Evolutionary conservation across 1,140 invertebrate genomes (phyloP).

Genomic region (Drosophila punjabiensis): DNA sequence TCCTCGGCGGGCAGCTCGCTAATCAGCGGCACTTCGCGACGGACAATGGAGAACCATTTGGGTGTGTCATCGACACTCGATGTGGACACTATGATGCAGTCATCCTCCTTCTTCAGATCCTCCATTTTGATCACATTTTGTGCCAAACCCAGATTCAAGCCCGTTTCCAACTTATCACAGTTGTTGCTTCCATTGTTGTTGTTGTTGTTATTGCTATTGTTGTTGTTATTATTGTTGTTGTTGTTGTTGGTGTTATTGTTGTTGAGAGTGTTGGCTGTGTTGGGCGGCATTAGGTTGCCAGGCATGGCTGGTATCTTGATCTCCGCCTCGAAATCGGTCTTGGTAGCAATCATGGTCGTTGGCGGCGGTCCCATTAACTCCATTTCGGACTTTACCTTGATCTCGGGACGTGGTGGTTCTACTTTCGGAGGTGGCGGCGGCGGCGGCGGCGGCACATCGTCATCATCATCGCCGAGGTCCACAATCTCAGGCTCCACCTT

Average conservation of each 20-base stretch:
- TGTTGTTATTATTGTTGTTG: conserved; percentile 33
- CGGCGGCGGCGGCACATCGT: conserved; percentile 43
- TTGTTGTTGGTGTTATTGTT: conserved; percentile 44
- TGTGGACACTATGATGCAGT: conserved; percentile 78
- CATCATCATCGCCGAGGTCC: conserved; percentile 78
- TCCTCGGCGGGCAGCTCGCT: conserved; percentile 73
- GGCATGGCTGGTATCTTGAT: conserved; percentile 79
- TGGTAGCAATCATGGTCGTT: conserved; percentile 71
- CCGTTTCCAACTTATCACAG: conserved; percentile 77
- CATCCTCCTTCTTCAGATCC: conserved; percentile 79
- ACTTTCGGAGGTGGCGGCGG: conserved; percentile 8
- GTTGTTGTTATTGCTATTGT: conserved; percentile 29
- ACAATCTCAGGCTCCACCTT: conserved; percentile 81
- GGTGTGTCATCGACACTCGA: conserved; percentile 63
- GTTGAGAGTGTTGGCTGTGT: conserved; percentile 44
- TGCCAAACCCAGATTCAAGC: conserved; percentile 13
- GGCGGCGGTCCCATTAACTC: conserved; percentile 73
- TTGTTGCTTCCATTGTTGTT: conserved; percentile 58
- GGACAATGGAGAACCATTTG: conserved; percentile 87
- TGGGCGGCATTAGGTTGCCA: conserved; percentile 59
- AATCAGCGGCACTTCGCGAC: conserved; percentile 76
- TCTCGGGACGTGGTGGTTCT: conserved; percentile 54
- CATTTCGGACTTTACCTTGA: conserved; percentile 77
- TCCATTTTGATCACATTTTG: conserved; percentile 45
- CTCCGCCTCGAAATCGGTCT: conserved; percentile 78